Conservation (phyloP, 1,140 invertebrate genomes). For the Eumaeus atala region DNA sequence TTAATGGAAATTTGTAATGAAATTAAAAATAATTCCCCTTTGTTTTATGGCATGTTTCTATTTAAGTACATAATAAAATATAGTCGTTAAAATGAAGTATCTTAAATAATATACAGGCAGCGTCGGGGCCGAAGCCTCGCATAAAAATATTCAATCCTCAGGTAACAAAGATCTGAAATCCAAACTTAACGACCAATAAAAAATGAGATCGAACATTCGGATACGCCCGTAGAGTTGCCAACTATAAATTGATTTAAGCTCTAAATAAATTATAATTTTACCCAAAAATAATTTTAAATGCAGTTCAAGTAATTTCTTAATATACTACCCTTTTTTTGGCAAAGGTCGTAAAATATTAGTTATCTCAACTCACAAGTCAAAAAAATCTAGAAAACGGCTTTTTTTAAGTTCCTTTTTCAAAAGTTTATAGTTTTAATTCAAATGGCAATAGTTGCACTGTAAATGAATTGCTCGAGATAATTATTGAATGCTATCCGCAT, state of each 20-base stretch:
- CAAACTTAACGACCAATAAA: constrained; percentile 48
- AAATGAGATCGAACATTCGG: constrained; percentile 28
- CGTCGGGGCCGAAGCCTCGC: background rate
- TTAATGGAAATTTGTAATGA: too few relatives aligned
- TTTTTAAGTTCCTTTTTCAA: too few relatives aligned
- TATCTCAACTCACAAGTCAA: too few relatives aligned
- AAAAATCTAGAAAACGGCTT: too few relatives aligned
- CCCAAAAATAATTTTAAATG: background rate
- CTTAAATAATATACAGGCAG: constrained; percentile 5
- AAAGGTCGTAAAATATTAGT: too few relatives aligned
- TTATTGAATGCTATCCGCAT: too few relatives aligned
- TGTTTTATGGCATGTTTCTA: constrained; percentile 6
- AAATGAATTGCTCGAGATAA: too few relatives aligned
- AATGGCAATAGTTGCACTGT: too few relatives aligned
- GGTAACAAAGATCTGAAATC: constrained; percentile 47
- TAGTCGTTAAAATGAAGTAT: background rate
- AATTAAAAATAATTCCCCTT: too few relatives aligned
- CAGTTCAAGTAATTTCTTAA: too few relatives aligned
- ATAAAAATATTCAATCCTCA: constrained; percentile 55
- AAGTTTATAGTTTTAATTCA: too few relatives aligned
- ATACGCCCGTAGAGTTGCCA: constrained; percentile 12
- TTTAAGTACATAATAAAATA: constrained; percentile 1
- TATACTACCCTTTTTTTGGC: too few relatives aligned
- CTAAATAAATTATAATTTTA: constrained; percentile 2
- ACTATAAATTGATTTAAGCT: background rate